Conservation (phyloP, 2,888 invertebrate genomes). For the Heteropelma amictum region DNA sequence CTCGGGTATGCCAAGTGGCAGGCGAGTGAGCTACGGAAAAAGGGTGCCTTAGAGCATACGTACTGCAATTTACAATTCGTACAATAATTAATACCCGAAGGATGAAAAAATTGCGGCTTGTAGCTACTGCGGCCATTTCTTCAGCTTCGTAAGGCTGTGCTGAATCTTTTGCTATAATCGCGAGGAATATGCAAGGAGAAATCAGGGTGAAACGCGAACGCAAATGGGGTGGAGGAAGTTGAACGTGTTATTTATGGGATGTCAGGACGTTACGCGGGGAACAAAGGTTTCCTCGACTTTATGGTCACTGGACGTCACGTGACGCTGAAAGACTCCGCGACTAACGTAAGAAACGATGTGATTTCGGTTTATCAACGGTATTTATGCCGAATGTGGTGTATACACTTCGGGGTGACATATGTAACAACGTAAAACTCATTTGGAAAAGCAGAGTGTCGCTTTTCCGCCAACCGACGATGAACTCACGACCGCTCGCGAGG, state of each 20-base stretch:
- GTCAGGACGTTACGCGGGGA: slow-evolving; percentile 50
- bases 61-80: background rate
- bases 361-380: slow-evolving; percentile 1
- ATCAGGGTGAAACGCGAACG: slow-evolving; percentile 21
- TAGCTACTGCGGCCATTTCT: background rate
- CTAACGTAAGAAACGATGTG: slow-evolving; percentile 14
- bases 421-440: no score
- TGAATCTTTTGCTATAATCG: slow-evolving; percentile 5
- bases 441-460: no score
- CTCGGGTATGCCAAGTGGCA: no score
- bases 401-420: no score
- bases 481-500: no score
- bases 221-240: slow-evolving; percentile 39
- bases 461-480: no score
- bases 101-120: background rate
- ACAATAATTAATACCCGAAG: background rate
- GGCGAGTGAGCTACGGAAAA: no score
- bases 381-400: background rate
- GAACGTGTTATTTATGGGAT: slow-evolving; percentile 57
- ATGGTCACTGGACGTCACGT: slow-evolving; percentile 51
- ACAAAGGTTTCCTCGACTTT: slow-evolving; percentile 53
- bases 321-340: slow-evolving; percentile 16
- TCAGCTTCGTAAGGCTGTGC: background rate
- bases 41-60: background rate
- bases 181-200: background rate